phyloP scores from a whole-genome alignment of 2,797 vertebrate species.

The Heterohyrax brucei region DNA sequence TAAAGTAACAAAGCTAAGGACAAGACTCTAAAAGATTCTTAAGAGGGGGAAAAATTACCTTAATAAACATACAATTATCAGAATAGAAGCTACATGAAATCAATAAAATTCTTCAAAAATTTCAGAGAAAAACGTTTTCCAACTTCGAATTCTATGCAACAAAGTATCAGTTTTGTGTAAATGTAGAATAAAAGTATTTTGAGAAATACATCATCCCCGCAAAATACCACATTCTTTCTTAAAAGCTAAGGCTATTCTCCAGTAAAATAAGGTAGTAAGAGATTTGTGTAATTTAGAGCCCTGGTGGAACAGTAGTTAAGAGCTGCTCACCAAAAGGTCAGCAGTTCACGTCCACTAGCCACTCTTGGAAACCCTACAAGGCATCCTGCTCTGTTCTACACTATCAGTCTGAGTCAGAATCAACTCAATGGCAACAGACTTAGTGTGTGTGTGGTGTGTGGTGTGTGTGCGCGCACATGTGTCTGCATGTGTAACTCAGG shows the following conservation, averaged over 20 bases:
- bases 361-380: too few relatives aligned
- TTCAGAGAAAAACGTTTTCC: conserved; percentile 48
- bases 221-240: background rate
- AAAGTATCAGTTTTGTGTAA: conserved; percentile 38
- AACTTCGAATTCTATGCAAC: conserved; percentile 23
- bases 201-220: background rate
- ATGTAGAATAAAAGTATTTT: conserved; percentile 56
- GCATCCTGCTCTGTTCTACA: too few relatives aligned
- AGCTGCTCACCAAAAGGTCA: too few relatives aligned
- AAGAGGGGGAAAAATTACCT: background rate
- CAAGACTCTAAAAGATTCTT: background rate
- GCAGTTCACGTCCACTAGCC: too few relatives aligned
- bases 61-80: background rate
- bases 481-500: background rate
- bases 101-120: conserved; percentile 45
- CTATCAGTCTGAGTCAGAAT: too few relatives aligned
- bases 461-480: too few relatives aligned
- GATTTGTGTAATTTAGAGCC: background rate
- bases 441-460: too few relatives aligned
- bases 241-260: conserved; percentile 62
- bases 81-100: conserved; percentile 13
- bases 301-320: too few relatives aligned
- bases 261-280: conserved; percentile 61
- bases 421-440: too few relatives aligned
- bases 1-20: background rate